Base-by-base conservation (phyloP, 2,113 vertebrate species). In the Calonectris borealis region DNA sequence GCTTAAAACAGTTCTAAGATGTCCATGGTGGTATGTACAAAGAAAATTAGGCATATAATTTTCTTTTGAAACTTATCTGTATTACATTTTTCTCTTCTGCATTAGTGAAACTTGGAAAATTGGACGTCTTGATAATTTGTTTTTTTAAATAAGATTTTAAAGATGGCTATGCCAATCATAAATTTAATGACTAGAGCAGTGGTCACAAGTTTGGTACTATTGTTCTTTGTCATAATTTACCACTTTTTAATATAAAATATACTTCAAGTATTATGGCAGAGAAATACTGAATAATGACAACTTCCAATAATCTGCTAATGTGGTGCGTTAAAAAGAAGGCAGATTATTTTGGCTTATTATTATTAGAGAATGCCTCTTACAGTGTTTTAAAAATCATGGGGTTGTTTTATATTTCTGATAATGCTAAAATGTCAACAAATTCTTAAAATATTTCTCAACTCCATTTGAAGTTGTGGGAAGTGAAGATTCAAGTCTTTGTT, bases 251-350 rank as follows among this genome's bases (percentile, higher is more conserved):
- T 48, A n/a, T 17, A 60, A 85, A 79, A 60, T 78, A 22, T 9
- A 7, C 25, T 82, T 83, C 17, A 68, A 27, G 26, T 55, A 51
- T 46, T 46, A 46, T 16, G 17, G 9, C 13, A 57, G 25, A 64
- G 66, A 62, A 94, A 54, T 73, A 42, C 5, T 8, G 32, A 62
- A 83, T 64, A 55, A 69, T n/a, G 14, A 40, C 32, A 80, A 26
- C 4, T 88, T 70, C n/a, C 58, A 94, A 58, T 95, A 94, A 89
- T 90, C 60, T 94, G 75, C 46, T 91, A 61, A 88, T 90, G 26
- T 66, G 52, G 14, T 71, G 12, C 94, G 78, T 90, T 87, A 60
- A 96, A 95, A 95, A 88, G 31, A 96, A 95, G 24, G 15, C 57
- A 93, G 62, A 27, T 71, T 92, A 49, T 76, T 96, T 88, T 71